Conservation (phyloP, 2,113 vertebrate genomes). For the Phaethornis superciliosus region DNA sequence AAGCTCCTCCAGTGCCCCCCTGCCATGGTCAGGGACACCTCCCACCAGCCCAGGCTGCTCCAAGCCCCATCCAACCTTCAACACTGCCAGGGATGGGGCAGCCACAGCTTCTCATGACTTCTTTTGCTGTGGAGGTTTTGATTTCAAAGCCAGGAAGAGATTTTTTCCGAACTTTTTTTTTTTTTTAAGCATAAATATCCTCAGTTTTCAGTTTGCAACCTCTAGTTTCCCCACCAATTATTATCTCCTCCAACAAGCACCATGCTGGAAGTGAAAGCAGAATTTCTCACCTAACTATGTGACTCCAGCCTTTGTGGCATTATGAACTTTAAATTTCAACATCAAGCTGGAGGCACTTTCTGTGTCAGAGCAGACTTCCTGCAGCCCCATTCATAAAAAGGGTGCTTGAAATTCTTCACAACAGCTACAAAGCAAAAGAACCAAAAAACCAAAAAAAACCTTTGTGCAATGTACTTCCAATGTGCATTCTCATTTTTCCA, state of each 20-base stretch:
- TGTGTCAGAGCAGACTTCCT: neutral
- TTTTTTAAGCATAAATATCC: neutral
- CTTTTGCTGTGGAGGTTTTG: neutral
- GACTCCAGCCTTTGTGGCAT: neutral
- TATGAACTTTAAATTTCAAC: neutral
- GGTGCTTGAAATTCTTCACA: rapidly evolving
- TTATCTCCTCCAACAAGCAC: rapidly evolving
- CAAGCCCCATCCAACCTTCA: too few species aligned
- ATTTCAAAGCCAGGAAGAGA: neutral
- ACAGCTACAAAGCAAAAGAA: neutral
- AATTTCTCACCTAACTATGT: neutral
- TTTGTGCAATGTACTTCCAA: too few species aligned
- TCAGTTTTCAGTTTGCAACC: neutral
- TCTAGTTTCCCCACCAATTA: too few species aligned
- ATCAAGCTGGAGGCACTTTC: neutral
- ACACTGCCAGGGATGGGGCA: too few species aligned
- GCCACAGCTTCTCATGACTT: too few species aligned
- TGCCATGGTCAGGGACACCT: too few species aligned
- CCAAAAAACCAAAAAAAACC: too few species aligned
- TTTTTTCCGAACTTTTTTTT: too few species aligned
- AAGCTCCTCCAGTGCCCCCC: too few species aligned
- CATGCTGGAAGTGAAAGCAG: neutral
- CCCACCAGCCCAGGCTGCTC: too few species aligned
- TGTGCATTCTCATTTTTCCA: rapidly evolving
- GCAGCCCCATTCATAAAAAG: neutral